Percentiles rank a stretch among this genome's conserved stretches.
phyloP scores from a whole-genome alignment of 2,113 vertebrate species.

The Manacus vitellinus region DNA sequence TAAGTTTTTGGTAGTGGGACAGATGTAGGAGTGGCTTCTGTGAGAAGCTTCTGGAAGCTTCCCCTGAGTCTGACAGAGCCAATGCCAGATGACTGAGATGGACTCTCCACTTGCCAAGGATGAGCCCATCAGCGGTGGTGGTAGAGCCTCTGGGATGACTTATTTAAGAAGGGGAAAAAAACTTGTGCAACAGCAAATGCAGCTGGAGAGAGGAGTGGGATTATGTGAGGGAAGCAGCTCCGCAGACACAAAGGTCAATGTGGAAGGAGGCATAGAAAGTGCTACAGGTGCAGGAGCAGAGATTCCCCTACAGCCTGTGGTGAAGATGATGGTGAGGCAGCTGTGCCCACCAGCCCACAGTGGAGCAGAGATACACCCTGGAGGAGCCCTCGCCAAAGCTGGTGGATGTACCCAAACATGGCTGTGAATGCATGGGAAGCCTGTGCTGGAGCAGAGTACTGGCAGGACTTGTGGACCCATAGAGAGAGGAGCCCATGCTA shows the following conservation, averaged over 20 bases:
- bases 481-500: background rate
- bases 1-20: background rate
- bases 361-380: background rate
- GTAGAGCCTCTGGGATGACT: background rate
- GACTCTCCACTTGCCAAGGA: background rate
- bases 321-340: background rate
- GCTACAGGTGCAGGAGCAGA: background rate
- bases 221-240: background rate
- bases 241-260: background rate
- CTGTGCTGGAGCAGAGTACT: background rate
- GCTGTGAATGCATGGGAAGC: too few species aligned
- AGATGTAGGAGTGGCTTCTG: background rate
- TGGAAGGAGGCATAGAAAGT: background rate
- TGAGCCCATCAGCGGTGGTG: background rate
- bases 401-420: background rate
- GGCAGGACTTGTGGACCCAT: background rate
- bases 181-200: background rate
- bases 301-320: background rate
- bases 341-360: fast-evolving
- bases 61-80: background rate
- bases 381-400: background rate
- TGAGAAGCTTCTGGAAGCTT: background rate
- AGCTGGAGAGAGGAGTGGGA: background rate
- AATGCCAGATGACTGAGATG: background rate
- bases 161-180: background rate